These are phyloP conservation scores for Arvicanthis niloticus DNA, from an alignment of 2,113 vertebrate genomes.

Conservation along the genomic window DNA sequence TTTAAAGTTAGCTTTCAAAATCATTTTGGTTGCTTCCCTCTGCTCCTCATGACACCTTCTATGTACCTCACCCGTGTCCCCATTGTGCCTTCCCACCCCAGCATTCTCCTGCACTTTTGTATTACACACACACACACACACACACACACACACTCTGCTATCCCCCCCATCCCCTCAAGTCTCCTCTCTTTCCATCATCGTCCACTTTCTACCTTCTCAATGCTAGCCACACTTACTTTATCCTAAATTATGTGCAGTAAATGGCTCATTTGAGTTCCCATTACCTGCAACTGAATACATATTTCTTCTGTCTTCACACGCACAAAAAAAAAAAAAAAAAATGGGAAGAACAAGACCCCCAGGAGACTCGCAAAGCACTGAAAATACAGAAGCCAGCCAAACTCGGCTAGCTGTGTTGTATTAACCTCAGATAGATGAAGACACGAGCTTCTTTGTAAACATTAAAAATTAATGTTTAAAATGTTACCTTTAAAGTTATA, in stretches of 20 bases:
- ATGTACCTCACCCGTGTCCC: not conserved
- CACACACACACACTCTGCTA: no score
- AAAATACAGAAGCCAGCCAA: not conserved
- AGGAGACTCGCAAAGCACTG: not conserved
- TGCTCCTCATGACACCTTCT: no score
- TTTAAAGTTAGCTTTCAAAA: not conserved
- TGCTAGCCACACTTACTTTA: not conserved
- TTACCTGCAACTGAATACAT: conserved; percentile 15
- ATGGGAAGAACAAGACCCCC: not conserved
- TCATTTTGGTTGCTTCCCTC: not conserved
- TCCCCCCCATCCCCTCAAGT: no score
- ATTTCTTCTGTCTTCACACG: not conserved
- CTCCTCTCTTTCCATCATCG: not conserved
- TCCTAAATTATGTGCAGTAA: not conserved
- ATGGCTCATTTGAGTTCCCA: not conserved
- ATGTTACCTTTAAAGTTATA: conserved; percentile 37
- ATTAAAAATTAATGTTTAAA: conserved; percentile 7
- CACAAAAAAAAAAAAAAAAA: not conserved
- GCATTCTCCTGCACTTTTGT: not conserved
- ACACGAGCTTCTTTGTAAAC: conserved; percentile 9
- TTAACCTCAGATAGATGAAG: not conserved
- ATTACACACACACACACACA: no score
- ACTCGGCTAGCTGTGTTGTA: not conserved
- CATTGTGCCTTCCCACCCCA: not conserved
- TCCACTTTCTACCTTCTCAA: no score